Percentiles rank a stretch among this genome's conserved stretches.
Conservation (phyloP, 2,797 vertebrate genomes). For the Sternarchorhynchus goeldii region DNA sequence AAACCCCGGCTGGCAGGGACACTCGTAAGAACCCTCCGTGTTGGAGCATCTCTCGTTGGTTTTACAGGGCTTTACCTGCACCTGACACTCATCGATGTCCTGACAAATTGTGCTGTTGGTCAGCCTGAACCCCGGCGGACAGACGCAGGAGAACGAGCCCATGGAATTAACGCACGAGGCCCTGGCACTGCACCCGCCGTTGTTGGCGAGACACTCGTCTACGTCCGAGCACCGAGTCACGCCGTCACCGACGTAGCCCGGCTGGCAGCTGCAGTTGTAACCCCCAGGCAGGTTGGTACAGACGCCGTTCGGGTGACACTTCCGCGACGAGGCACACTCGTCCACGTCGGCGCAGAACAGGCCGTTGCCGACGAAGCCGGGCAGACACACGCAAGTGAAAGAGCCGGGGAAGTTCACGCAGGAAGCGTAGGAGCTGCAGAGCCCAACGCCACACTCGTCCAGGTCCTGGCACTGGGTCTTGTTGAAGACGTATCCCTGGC, state of each 20-base stretch:
- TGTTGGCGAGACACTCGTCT: conserved; percentile 77
- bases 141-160: conserved; percentile 78
- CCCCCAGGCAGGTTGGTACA: conserved; percentile 76
- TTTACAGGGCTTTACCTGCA: conserved; percentile 62
- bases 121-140: conserved; percentile 69
- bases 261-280: conserved; percentile 76
- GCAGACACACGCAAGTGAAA: conserved; percentile 72
- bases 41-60: conserved; percentile 77
- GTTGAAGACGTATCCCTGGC: conserved; percentile 72
- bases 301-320: conserved; percentile 72
- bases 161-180: conserved; percentile 74
- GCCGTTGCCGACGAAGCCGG: conserved; percentile 77
- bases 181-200: conserved; percentile 76
- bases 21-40: conserved; percentile 73
- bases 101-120: conserved; percentile 76
- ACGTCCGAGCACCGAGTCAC: conserved; percentile 71
- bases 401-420: conserved; percentile 76
- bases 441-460: conserved; percentile 72
- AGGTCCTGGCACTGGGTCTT: conserved; percentile 70
- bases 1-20: conserved; percentile 74
- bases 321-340: conserved; percentile 69
- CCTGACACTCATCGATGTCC: conserved; percentile 79
- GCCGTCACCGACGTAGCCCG: conserved; percentile 78
- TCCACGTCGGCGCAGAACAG: conserved; percentile 74
- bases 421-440: conserved; percentile 69